Conservation (phyloP, 2,113 vertebrate genomes). For the Oostethus manadensis region DNA sequence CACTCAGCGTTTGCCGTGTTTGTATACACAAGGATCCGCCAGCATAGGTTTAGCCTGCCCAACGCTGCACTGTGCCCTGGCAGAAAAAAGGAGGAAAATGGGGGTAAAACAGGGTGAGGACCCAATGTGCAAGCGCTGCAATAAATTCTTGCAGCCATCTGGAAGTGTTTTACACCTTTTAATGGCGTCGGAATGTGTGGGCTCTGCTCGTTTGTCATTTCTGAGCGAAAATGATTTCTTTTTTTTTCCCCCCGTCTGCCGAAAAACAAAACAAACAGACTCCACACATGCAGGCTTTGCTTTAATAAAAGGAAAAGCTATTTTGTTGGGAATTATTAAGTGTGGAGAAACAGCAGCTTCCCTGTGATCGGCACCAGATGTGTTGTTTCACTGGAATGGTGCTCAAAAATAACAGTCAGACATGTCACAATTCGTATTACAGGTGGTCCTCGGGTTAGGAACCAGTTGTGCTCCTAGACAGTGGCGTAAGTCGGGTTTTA, state of each 20-base stretch:
- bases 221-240: slow-evolving; percentile 47
- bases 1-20: slow-evolving; percentile 17
- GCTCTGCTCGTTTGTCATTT: slow-evolving; percentile 55
- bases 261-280: slow-evolving; percentile 4
- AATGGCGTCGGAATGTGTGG: slow-evolving; percentile 61
- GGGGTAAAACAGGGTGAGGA: slow-evolving; percentile 37
- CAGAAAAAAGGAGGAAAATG: slow-evolving; percentile 12
- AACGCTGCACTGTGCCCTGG: slow-evolving; percentile 21
- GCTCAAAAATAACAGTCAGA: slow-evolving; percentile 51
- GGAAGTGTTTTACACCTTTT: slow-evolving; percentile 76
- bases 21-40: slow-evolving; percentile 29
- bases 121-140: slow-evolving; percentile 62
- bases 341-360: slow-evolving; percentile 44
- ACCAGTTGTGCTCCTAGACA: too few relatives aligned
- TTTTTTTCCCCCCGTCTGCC: slow-evolving; percentile 1
- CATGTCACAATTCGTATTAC: slow-evolving; percentile 35
- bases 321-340: slow-evolving; percentile 32
- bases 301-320: too few relatives aligned
- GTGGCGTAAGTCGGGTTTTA: too few relatives aligned
- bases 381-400: slow-evolving; percentile 46
- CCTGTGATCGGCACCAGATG: slow-evolving; percentile 57
- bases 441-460: too few relatives aligned
- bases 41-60: slow-evolving; percentile 32
- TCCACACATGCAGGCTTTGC: neutral
- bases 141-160: slow-evolving; percentile 67